A percentile compares a stretch with the other conserved stretches of the same genome.
Evolutionary conservation across 2,888 invertebrate genomes (phyloP).

Genomic region (Lasioglossum lativentre): DNA sequence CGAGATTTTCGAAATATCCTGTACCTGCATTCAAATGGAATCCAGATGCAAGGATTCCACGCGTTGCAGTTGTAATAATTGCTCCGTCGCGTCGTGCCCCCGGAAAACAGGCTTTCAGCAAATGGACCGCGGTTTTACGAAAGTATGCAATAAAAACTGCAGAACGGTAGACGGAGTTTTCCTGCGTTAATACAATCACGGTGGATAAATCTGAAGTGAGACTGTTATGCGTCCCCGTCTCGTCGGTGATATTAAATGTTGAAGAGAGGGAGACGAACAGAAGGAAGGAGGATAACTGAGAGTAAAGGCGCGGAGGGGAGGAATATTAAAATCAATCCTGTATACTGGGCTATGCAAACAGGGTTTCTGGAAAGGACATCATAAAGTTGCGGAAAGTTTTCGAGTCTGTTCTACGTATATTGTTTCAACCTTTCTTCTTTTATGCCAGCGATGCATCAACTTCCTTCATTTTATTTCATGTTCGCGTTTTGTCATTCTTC

Average conservation of each 20-base stretch:
- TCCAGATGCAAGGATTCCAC: not conserved
- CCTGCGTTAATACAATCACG: slow-evolving; percentile 42
- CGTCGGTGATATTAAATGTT: slow-evolving; percentile 36
- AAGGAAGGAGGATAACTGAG: not conserved
- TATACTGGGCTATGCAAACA: slow-evolving; percentile 11
- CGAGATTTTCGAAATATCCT: not conserved
- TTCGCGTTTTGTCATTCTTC: not conserved
- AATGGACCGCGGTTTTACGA: not conserved
- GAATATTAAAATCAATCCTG: slow-evolving; percentile 44
- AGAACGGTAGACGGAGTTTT: slow-evolving; percentile 17
- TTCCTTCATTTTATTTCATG: not conserved
- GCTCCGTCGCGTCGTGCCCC: too few relatives aligned
- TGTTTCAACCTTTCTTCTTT: not conserved
- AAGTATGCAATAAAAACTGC: slow-evolving; percentile 37
- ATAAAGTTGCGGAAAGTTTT: slow-evolving; percentile 5
- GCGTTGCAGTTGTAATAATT: slow-evolving; percentile 11
- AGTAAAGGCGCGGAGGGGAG: too few relatives aligned
- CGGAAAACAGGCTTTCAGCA: not conserved
- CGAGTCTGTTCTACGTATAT: not conserved
- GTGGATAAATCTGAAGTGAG: slow-evolving; percentile 32
- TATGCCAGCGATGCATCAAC: not conserved
- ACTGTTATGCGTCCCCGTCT: slow-evolving; percentile 40
- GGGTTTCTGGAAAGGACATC: not conserved
- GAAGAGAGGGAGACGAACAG: not conserved
- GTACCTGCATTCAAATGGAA: not conserved